Base-by-base conservation (phyloP, 2,888 invertebrate species). In the Dicycla oo region DNA sequence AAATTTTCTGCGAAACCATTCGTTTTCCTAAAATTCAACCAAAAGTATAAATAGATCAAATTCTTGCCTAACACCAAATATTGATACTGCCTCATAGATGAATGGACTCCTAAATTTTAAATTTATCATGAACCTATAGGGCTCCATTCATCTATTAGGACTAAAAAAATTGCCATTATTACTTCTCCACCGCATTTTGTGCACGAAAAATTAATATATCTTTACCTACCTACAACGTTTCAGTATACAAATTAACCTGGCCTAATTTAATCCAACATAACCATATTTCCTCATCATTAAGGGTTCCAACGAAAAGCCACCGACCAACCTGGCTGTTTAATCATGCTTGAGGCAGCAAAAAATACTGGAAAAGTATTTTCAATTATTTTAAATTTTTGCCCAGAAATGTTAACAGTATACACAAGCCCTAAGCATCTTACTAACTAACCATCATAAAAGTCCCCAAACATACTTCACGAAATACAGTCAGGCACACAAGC, bases 401-500 rank as follows among this genome's bases (percentile, higher is more conserved):
- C n/a, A 43, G 20, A 53, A 53, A 45, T 30, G 5, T 34, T n/a
- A 40, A 49, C 68, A 43, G 10, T 70, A 58, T 67, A 51, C 11
- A 63, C 47, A 6, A 60, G 23, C 40, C 70, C 51, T 76, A 72
- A 60, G 57, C 79, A 73, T 76, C 68, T 67, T 72, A 84, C 78
- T 80, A 86, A 84, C 80, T 84, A 78, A 77, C 72, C 75, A 69
- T 73, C 66, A 83, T 81, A 79, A 83, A 84, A 81, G 76, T 79
- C 84, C 67, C 75, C 83, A 78, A 83, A 82, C 79, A 78, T 74
- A 86, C 83, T 86, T 78, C 78, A 81, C 64, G 47, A 23, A 70
- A 80, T 81, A 82, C 86, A 83, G 80, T 71, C 67, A 76, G 67
- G 38, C 86, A 84, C 80, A 84, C 87, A 86, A 80, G 74, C 80